Evolutionary conservation across 2,113 vertebrate species (phyloP).

Genomic region (Salvelinus alpinus): DNA sequence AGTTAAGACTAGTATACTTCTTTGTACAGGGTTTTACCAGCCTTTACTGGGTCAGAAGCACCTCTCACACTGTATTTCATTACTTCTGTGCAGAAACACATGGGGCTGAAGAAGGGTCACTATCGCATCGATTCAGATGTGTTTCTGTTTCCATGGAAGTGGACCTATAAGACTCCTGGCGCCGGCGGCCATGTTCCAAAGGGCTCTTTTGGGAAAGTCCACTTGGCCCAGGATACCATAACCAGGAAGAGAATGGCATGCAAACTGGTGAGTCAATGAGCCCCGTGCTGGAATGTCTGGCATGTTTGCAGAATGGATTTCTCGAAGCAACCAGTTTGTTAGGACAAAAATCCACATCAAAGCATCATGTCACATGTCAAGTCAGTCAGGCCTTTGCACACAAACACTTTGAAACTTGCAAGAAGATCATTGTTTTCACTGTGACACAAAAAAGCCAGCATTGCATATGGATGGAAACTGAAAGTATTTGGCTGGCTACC

Average conservation of each 20-base stretch:
- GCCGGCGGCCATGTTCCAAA: conserved; percentile 87
- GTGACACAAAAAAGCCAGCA: background rate
- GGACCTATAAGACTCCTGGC: conserved; percentile 88
- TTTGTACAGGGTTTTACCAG: too few species aligned
- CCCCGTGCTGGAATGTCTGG: conserved; percentile 21
- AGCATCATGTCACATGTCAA: too few species aligned
- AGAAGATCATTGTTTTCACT: too few species aligned
- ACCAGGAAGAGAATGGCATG: conserved; percentile 97
- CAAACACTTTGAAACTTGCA: background rate
- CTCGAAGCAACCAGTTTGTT: background rate
- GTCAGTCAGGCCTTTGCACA: background rate
- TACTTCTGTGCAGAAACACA: conserved; percentile 75
- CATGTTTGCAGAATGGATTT: conserved; percentile 14
- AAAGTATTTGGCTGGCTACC: background rate
- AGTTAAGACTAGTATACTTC: too few species aligned
- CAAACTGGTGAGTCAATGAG: conserved; percentile 85
- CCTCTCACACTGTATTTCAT: conserved; percentile 10
- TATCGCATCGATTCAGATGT: conserved; percentile 91
- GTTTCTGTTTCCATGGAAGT: conserved; percentile 89
- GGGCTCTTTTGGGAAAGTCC: conserved; percentile 97
- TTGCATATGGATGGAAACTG: background rate
- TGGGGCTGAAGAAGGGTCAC: conserved; percentile 83
- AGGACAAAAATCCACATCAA: conserved; percentile 6
- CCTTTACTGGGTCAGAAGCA: background rate
- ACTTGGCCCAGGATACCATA: conserved; percentile 89